These are phyloP conservation scores for Drosophila barbarae DNA, from an alignment of 2,888 invertebrate species.

Conservation along the genomic window DNA sequence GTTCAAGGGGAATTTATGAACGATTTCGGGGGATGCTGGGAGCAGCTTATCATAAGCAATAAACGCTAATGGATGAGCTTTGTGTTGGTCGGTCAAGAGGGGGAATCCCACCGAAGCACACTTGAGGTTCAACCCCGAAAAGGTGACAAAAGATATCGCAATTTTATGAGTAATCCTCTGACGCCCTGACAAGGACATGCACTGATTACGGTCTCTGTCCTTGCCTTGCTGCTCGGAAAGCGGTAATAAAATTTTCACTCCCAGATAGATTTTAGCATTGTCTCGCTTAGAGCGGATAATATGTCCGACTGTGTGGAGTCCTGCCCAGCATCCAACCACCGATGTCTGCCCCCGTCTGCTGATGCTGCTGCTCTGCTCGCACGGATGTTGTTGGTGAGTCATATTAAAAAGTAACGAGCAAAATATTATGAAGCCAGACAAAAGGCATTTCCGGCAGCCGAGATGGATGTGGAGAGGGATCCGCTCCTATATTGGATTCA, in stretches of 20 bases:
- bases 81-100: conserved; percentile 24
- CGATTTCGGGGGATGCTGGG: conserved; percentile 4
- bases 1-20: conserved; percentile 29
- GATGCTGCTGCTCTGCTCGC: conserved; percentile 47
- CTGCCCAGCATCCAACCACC: conserved; percentile 30
- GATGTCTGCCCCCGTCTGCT: conserved; percentile 46
- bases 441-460: conserved; percentile 69
- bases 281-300: conserved; percentile 62
- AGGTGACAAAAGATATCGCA: conserved; percentile 77
- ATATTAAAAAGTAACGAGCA: conserved; percentile 74
- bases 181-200: conserved; percentile 63
- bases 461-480: conserved; percentile 18
- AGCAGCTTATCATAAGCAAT: conserved; percentile 62
- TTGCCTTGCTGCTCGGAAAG: conserved; percentile 25
- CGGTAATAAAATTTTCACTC: conserved; percentile 70
- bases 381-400: conserved; percentile 69
- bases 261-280: conserved; percentile 69
- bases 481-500: conserved; percentile 65
- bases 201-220: conserved; percentile 54
- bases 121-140: conserved; percentile 49
- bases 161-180: conserved; percentile 72
- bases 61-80: conserved; percentile 67
- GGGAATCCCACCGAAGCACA: conserved; percentile 5
- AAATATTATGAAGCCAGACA: conserved; percentile 73
- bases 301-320: conserved; percentile 17